These are phyloP conservation scores for Sinocyclocheilus anophthalmus DNA, from an alignment of 2,113 vertebrate species.

Conservation along the genomic window DNA sequence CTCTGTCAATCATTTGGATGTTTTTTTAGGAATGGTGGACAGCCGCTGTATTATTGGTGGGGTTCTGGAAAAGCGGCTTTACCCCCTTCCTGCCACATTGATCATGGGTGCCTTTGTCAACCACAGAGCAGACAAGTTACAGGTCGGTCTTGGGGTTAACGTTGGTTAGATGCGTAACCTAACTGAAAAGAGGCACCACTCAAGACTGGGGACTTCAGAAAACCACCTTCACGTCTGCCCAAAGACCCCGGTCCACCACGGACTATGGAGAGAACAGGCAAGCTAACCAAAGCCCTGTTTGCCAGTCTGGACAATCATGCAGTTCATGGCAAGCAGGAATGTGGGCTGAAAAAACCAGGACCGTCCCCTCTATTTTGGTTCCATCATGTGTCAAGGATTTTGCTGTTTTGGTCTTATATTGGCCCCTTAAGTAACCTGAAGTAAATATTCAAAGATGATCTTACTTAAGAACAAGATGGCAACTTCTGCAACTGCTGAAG, in stretches of 20 bases:
- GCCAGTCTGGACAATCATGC: conserved; percentile 7
- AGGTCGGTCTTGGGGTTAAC: conserved; percentile 90
- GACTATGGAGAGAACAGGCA: background rate
- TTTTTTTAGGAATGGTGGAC: conserved; percentile 84
- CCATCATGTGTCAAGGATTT: background rate
- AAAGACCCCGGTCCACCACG: background rate
- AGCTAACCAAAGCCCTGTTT: background rate
- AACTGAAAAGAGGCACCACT: background rate
- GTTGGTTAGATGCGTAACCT: conserved; percentile 77
- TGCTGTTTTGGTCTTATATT: background rate
- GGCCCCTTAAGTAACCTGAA: background rate
- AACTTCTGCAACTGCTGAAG: background rate
- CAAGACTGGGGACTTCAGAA: background rate
- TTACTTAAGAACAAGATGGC: background rate
- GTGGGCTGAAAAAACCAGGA: background rate
- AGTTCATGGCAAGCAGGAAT: background rate
- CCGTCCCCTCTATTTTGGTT: conserved; percentile 14
- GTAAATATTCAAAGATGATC: background rate
- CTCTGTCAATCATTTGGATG: background rate
- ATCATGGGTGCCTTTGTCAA: conserved; percentile 94
- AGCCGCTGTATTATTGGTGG: conserved; percentile 94
- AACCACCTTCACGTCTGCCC: conserved; percentile 24
- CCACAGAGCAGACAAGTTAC: conserved; percentile 92
- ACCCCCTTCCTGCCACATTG: conserved; percentile 88
- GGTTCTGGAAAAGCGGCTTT: conserved; percentile 90